Percentiles rank a stretch among this genome's conserved stretches.
Conservation (phyloP, 2,888 invertebrate species). For the Rhamphomyia laevipes region DNA sequence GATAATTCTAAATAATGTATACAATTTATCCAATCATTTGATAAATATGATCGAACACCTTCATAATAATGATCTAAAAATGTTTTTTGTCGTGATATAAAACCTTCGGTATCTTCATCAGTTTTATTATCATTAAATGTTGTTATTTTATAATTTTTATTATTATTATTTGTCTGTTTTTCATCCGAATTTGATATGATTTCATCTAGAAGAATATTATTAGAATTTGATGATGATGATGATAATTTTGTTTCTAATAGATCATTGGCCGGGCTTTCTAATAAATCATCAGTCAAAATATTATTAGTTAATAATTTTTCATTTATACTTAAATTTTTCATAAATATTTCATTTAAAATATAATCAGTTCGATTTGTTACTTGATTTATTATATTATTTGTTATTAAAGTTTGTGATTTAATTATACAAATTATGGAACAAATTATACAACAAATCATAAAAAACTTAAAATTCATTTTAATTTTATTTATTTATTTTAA, state of each 20-base stretch:
- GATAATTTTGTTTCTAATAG: too few relatives aligned
- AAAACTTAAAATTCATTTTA: too few relatives aligned
- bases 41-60: conserved; percentile 54
- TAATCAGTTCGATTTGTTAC: neutral
- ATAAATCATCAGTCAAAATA: too few relatives aligned
- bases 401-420: neutral
- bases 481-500: too few relatives aligned
- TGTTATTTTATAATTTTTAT: neutral
- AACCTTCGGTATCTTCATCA: neutral
- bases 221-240: too few relatives aligned
- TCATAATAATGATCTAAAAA: conserved; percentile 25
- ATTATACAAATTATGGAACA: too few relatives aligned
- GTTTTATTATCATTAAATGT: neutral
- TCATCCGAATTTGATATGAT: too few relatives aligned
- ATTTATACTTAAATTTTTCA: neutral
- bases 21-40: conserved; percentile 60
- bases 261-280: too few relatives aligned
- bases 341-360: neutral
- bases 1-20: conserved; percentile 53
- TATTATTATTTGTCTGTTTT: neutral
- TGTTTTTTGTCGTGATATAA: neutral
- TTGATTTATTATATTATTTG: neutral
- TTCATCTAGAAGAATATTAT: too few relatives aligned
- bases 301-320: neutral
- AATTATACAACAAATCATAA: too few relatives aligned